Evolutionary conservation across 2,888 invertebrate species (phyloP).

Genomic region (Stenoptilia bipunctidactyla): DNA sequence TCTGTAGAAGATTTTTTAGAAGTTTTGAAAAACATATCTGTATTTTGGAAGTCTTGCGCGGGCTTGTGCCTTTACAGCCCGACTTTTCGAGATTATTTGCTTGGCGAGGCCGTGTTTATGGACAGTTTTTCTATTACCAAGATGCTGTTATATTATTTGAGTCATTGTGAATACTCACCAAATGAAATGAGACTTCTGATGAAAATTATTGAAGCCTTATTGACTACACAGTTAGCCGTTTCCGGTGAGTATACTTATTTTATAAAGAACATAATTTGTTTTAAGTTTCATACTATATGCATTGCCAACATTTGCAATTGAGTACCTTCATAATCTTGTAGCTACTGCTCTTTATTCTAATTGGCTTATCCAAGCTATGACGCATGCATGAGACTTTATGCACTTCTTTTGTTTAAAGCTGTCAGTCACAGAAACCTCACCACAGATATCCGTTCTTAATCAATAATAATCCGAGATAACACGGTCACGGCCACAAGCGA

Average conservation of each 20-base stretch:
- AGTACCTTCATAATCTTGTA: too few species aligned
- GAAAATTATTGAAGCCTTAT: constrained; percentile 49
- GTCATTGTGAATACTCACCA: constrained; percentile 22
- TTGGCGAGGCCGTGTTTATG: constrained; percentile 37
- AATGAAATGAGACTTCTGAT: constrained; percentile 36
- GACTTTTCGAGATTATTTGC: constrained; percentile 55
- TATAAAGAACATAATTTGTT: too few species aligned
- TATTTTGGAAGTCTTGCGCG: constrained; percentile 66
- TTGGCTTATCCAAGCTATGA: too few species aligned
- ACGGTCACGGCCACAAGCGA: not conserved
- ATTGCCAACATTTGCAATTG: too few species aligned
- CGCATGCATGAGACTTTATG: too few species aligned
- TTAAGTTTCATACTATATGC: too few species aligned
- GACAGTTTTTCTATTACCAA: constrained; percentile 49
- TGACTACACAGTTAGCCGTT: constrained; percentile 53
- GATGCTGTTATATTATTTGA: constrained; percentile 36
- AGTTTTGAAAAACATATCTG: constrained; percentile 45
- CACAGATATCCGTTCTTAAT: too few species aligned
- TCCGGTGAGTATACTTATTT: constrained; percentile 36
- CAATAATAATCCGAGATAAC: constrained; percentile 1
- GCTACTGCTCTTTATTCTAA: too few species aligned
- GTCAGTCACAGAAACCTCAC: constrained; percentile 4
- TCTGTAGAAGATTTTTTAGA: constrained; percentile 35
- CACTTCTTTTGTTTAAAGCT: constrained; percentile 4
- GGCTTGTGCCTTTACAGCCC: constrained; percentile 68